Conservation (phyloP, 2,113 vertebrate species). For the Cairina moschata region DNA sequence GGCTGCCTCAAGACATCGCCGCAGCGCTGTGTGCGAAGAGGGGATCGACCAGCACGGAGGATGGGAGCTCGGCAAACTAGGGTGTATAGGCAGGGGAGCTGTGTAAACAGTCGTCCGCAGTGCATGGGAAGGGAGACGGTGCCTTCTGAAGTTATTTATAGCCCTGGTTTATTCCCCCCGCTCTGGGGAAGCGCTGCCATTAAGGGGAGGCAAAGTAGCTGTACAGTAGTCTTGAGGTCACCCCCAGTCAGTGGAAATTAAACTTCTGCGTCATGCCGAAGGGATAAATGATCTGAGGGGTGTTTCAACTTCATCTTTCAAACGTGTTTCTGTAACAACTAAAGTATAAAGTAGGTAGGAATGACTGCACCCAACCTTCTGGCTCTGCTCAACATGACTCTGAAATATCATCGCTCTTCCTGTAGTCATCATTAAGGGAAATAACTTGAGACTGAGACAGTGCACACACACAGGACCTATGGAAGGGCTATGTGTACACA, state of each 20-base stretch:
- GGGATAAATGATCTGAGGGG: background rate
- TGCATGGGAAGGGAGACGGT: background rate
- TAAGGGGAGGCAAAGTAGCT: background rate
- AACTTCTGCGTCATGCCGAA: constrained; percentile 41
- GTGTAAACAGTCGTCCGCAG: constrained; percentile 42
- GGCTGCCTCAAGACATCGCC: background rate
- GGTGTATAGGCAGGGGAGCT: background rate
- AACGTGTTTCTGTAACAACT: background rate
- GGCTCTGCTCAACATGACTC: background rate
- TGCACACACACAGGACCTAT: background rate
- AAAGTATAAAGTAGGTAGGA: background rate
- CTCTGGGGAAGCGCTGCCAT: background rate
- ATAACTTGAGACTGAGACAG: background rate
- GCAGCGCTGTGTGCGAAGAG: background rate
- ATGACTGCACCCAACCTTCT: background rate
- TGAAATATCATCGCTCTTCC: background rate
- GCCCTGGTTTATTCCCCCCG: background rate
- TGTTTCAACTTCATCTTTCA: background rate
- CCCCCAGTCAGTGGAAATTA: background rate
- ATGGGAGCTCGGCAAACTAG: background rate
- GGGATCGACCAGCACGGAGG: background rate
- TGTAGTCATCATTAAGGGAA: background rate
- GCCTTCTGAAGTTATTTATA: constrained; percentile 54
- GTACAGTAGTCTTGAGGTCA: background rate
- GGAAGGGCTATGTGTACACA: background rate